Percentiles rank a stretch among this genome's conserved stretches.
These are phyloP conservation scores for Heliconius himera DNA, from an alignment of 1,140 invertebrate species.

Conservation along the genomic window DNA sequence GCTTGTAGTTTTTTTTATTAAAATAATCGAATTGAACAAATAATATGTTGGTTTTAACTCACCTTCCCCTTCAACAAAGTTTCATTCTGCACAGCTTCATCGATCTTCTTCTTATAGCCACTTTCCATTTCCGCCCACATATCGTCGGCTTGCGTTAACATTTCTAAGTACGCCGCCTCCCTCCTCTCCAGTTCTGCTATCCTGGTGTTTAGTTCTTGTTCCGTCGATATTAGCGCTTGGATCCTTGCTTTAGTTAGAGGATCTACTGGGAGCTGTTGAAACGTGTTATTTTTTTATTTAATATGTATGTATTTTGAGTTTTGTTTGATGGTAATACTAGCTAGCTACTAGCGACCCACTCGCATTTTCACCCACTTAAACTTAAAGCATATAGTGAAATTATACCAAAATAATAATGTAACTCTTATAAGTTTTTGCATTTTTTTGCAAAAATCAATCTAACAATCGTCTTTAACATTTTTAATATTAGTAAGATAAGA, in stretches of 20 bases:
- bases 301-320: constrained; percentile 9
- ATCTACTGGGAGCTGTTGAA: constrained; percentile 58
- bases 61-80: constrained; percentile 61
- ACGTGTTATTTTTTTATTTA: not conserved
- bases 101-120: constrained; percentile 83
- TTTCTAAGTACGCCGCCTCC: constrained; percentile 87
- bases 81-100: constrained; percentile 69
- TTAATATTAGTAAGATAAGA: too few species aligned
- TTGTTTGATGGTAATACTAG: not conserved
- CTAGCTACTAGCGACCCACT: not conserved
- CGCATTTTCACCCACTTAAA: too few species aligned
- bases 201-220: constrained; percentile 65
- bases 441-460: too few species aligned
- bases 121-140: constrained; percentile 88
- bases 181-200: constrained; percentile 85
- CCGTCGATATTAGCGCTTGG: constrained; percentile 49
- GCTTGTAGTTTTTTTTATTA: too few species aligned
- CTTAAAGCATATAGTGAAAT: too few species aligned
- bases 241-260: constrained; percentile 50
- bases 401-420: too few species aligned
- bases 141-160: constrained; percentile 87
- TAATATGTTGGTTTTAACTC: not conserved
- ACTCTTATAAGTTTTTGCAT: too few species aligned
- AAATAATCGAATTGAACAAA: too few species aligned
- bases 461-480: too few species aligned